Conservation (phyloP, 2,113 vertebrate genomes). For the Colaptes auratus region DNA sequence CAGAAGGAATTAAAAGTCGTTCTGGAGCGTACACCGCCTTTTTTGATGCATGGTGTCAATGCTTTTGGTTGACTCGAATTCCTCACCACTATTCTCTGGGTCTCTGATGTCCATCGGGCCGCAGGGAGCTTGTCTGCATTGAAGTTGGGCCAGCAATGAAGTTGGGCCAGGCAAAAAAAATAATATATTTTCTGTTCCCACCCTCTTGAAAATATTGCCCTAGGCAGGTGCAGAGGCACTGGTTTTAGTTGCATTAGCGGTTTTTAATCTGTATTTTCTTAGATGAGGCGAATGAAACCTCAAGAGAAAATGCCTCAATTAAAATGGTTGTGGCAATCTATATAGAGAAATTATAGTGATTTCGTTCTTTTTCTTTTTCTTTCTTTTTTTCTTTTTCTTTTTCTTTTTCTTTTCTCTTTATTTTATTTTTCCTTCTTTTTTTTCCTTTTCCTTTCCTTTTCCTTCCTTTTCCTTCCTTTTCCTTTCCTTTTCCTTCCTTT, state of each 20-base stretch:
- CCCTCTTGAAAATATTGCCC: not conserved
- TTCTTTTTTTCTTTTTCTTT: too few relatives aligned
- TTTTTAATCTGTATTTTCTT: not conserved
- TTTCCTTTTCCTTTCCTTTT: too few relatives aligned
- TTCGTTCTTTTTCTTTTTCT: too few relatives aligned
- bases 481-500: too few relatives aligned
- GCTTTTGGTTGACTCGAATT: rapidly evolving
- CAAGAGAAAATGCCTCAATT: not conserved
- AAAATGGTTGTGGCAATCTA: not conserved
- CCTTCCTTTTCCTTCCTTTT: too few relatives aligned
- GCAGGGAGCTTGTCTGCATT: rapidly evolving
- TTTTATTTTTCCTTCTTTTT: too few relatives aligned
- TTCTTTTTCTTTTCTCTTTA: too few relatives aligned
- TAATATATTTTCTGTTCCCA: not conserved
- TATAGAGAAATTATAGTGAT: not conserved
- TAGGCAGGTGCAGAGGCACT: rapidly evolving
- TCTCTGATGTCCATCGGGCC: rapidly evolving
- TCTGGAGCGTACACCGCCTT: rapidly evolving
- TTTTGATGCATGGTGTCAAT: rapidly evolving
- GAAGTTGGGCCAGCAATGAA: not conserved
- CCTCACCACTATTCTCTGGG: rapidly evolving
- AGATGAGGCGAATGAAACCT: not conserved
- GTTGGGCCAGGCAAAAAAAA: not conserved
- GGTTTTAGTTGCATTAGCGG: not conserved
- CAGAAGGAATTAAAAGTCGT: not conserved